A percentile compares a stretch with the other conserved stretches of the same genome.
Evolutionary conservation across 37 sponge, comb jelly and placozoan genomes (phyloP).

Genomic region (Crambe crambe): DNA sequence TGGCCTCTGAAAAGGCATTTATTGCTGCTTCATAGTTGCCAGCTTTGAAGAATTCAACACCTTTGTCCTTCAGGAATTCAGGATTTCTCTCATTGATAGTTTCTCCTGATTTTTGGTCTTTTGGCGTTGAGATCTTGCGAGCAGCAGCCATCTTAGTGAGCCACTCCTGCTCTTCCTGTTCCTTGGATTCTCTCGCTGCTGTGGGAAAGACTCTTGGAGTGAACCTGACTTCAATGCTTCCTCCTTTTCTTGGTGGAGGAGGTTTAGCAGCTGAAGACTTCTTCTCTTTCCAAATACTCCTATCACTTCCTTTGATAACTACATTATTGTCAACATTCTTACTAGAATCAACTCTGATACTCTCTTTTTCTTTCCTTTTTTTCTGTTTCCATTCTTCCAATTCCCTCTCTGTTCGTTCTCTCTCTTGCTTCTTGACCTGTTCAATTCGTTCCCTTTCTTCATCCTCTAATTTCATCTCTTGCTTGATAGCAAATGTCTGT

Average conservation of each 20-base stretch:
- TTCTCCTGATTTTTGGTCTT: conserved; percentile 35
- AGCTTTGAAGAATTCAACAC: conserved; percentile 75
- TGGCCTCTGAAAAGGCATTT: conserved; percentile 91
- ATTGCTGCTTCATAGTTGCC: conserved; percentile 89
- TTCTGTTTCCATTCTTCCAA: conserved; percentile 73
- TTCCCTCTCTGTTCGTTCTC: conserved; percentile 72
- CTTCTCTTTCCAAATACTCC: conserved; percentile 29
- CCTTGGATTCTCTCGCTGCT: conserved; percentile 90
- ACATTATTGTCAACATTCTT: not conserved
- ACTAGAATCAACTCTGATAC: not conserved
- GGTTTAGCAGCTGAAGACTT: not conserved
- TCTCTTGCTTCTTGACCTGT: conserved; percentile 78
- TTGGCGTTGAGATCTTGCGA: conserved; percentile 46
- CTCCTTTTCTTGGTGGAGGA: conserved; percentile 61
- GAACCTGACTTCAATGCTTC: conserved; percentile 82
- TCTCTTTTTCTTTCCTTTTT: not conserved
- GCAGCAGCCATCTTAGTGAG: conserved; percentile 93
- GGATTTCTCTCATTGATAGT: conserved; percentile 87
- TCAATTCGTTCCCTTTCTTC: conserved; percentile 74
- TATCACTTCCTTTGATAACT: not conserved
- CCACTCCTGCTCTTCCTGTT: conserved; percentile 92
- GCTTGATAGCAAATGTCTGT: conserved; percentile 63
- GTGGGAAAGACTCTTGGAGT: conserved; percentile 92
- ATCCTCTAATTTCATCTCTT: conserved; percentile 85
- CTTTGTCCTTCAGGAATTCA: conserved; percentile 92